Evolutionary conservation across 2,888 invertebrate genomes (phyloP).

Genomic region (Xanthia icteritia): DNA sequence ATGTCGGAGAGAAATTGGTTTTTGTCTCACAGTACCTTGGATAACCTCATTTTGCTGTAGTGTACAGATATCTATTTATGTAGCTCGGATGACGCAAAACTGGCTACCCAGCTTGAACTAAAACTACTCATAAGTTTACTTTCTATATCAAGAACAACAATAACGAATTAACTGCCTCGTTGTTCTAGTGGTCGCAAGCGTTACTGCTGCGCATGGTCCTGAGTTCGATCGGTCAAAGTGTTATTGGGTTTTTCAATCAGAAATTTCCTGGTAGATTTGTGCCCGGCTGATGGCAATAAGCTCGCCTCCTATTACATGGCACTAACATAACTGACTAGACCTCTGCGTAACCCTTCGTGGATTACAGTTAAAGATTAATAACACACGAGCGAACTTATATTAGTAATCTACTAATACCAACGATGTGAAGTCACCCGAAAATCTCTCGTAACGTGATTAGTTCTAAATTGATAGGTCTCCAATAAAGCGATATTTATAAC

Average conservation of each 20-base stretch:
- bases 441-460: slow-evolving; percentile 34
- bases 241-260: background rate
- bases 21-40: slow-evolving; percentile 1
- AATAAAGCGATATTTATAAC: slow-evolving; percentile 47
- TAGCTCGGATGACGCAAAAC: background rate
- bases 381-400: background rate
- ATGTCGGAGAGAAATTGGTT: slow-evolving; percentile 9
- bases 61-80: background rate
- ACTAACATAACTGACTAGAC: background rate
- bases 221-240: background rate
- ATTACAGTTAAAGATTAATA: slow-evolving; percentile 10
- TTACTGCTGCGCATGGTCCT: background rate
- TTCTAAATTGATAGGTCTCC: slow-evolving; percentile 42
- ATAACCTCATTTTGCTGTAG: background rate
- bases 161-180: background rate
- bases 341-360: background rate
- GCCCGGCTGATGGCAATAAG: background rate
- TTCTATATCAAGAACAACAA: background rate
- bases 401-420: background rate
- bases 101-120: background rate
- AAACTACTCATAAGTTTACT: background rate
- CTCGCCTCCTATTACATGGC: background rate
- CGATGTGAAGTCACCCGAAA: slow-evolving; percentile 32
- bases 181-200: background rate
- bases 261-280: background rate